Evolutionary conservation across 2,113 vertebrate species (phyloP).

Genomic region (Panurus biarmicus): DNA sequence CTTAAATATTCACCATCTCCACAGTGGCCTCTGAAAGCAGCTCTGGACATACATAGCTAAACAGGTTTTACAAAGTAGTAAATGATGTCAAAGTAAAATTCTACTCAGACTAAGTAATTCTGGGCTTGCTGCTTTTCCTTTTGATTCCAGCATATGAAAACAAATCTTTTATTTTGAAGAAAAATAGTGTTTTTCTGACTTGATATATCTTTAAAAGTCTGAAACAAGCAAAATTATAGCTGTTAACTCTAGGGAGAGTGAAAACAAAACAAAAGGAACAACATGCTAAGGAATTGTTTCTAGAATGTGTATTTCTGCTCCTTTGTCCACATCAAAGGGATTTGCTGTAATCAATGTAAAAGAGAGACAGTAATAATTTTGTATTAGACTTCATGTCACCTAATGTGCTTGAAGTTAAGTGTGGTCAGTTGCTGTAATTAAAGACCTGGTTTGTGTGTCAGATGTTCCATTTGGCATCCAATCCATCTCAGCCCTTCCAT

Average conservation of each 20-base stretch:
- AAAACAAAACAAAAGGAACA: background rate
- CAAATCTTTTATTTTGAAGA: background rate
- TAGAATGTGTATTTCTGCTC: background rate
- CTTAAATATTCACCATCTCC: background rate
- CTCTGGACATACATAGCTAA: background rate
- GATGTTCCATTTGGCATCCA: background rate
- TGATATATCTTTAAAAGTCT: background rate
- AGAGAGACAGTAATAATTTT: background rate
- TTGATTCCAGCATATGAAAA: background rate
- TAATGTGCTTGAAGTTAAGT: background rate
- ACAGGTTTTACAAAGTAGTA: background rate
- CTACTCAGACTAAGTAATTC: background rate
- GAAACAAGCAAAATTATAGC: background rate
- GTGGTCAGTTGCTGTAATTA: background rate
- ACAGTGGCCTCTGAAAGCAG: background rate
- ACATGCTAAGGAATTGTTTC: background rate
- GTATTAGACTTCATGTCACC: background rate
- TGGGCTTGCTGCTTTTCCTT: background rate
- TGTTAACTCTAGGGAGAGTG: background rate
- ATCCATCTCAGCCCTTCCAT: background rate
- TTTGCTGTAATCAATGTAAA: background rate
- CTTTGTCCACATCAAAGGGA: background rate
- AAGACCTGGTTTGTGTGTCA: background rate
- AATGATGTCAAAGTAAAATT: background rate
- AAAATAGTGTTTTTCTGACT: background rate